Conservation (phyloP, 2,797 vertebrate genomes). For the Diplodus sargus region DNA sequence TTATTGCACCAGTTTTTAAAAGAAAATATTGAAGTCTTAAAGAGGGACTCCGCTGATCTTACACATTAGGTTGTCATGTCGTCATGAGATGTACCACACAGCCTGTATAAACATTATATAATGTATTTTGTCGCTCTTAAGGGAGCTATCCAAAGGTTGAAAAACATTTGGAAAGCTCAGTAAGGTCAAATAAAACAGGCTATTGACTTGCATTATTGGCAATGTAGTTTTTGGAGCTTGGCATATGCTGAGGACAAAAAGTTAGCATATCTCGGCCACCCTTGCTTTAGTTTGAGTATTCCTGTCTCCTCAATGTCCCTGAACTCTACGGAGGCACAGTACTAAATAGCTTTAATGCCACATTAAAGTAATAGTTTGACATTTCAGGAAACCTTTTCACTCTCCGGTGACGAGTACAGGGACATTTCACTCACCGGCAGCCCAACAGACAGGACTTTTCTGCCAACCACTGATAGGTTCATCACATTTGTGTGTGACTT, state of each 20-base stretch:
- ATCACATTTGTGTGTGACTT: too few relatives aligned
- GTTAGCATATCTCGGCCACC: background rate
- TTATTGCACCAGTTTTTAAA: background rate
- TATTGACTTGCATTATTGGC: background rate
- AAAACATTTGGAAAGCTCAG: background rate
- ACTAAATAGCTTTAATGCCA: background rate
- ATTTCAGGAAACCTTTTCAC: background rate
- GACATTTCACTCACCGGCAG: background rate
- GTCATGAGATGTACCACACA: background rate
- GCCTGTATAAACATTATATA: background rate
- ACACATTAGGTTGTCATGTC: background rate
- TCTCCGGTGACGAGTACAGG: background rate
- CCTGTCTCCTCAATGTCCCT: background rate
- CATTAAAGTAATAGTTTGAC: background rate
- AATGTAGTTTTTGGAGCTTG: background rate
- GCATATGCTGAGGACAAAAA: background rate
- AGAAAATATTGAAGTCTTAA: conserved; percentile 1
- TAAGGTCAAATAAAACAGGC: background rate
- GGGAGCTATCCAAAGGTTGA: background rate
- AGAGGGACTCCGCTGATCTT: background rate
- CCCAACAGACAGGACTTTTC: too few relatives aligned
- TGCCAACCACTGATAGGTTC: too few relatives aligned
- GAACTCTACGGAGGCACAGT: background rate
- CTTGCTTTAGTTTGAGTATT: too few relatives aligned
- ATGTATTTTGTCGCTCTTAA: background rate